Base-by-base conservation (phyloP, 2,797 vertebrate genomes). In the Diplodus puntazzo region DNA sequence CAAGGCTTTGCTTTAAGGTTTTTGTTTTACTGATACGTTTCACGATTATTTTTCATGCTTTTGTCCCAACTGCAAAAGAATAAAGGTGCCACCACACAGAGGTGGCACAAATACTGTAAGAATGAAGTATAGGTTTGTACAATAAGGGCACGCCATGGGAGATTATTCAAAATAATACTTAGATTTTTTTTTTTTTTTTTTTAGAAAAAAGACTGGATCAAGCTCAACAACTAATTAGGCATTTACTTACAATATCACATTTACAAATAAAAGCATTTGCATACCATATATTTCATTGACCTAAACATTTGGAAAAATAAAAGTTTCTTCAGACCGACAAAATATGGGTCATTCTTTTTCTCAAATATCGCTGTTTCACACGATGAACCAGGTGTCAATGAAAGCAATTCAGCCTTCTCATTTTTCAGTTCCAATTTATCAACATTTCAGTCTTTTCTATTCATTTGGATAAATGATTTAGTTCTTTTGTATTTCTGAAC, bases 41-140 rank as follows among this genome's bases (percentile, higher is more conserved):
- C 75, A 88, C 87, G 80, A 87, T 86, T 77, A 82, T 87, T 90
- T 90, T 90, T 90, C 91, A 94, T 95, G 93, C 92, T 91, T 39
- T 89, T 89, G 74, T 87, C 87, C 84, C 87, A 85, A 84, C 86
- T 78, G 87, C 86, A 87, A 88, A 39, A 90, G 75, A 85, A 91
- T 84, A 88, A 88, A 88, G 74, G 83, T 87, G 89, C 80, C 87
- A 90, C 82, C 82, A 83, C 80, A 87, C 70, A 30, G 69, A 84
- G 73, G 66, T 80, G 89, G 70, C 88, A 87, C 80, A 77, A 90
- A 94, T 89, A 93, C 90, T 89, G 90, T 87, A 86, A 88, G 86
- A 92, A 89, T 81, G 69, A 80, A 83, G 81, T 78, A 76, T 73
- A 89, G 78, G 77, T 88, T 84, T 90, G 86, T 88, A 92, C 86